phyloP scores from a whole-genome alignment of 1,140 invertebrate genomes.

The Bombus confusus region DNA sequence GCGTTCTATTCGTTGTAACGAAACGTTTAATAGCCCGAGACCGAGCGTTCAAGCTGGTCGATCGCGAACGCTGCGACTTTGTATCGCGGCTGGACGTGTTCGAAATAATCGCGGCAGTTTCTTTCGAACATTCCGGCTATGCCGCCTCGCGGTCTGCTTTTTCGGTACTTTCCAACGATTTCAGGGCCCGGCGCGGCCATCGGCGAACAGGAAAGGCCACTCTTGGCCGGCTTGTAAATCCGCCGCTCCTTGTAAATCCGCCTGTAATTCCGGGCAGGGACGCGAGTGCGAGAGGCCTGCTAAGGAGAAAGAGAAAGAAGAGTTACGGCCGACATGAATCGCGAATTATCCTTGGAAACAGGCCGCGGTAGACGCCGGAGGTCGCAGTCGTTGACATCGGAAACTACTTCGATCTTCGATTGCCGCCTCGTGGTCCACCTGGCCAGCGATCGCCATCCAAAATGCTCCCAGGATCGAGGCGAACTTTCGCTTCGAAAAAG shows the following conservation, averaged over 20 bases:
- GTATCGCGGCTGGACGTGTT: constrained; percentile 45
- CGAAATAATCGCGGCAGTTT: constrained; percentile 57
- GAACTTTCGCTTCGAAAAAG: constrained; percentile 19
- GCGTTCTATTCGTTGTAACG: neutral
- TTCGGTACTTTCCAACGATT: constrained; percentile 67
- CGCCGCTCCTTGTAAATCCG: constrained; percentile 78
- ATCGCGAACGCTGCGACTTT: constrained; percentile 24
- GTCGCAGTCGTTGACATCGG: constrained; percentile 77
- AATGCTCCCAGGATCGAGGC: constrained; percentile 25
- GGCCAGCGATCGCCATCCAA: constrained; percentile 40
- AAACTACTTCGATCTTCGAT: constrained; percentile 80
- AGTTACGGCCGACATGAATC: constrained; percentile 80
- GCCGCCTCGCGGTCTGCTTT: constrained; percentile 58
- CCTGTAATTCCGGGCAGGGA: constrained; percentile 75
- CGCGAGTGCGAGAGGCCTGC: constrained; percentile 66
- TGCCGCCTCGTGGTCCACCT: constrained; percentile 63
- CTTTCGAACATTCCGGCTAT: constrained; percentile 51
- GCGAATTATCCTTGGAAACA: constrained; percentile 78
- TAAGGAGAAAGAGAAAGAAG: constrained; percentile 64
- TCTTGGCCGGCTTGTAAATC: constrained; percentile 80
- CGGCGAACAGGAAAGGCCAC: constrained; percentile 79
- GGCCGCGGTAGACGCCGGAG: constrained; percentile 70
- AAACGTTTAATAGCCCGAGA: neutral
- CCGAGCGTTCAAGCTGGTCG: neutral
- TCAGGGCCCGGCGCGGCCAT: constrained; percentile 53